These are phyloP conservation scores for Cathartes aura DNA, from an alignment of 2,113 vertebrate species.

Conservation along the genomic window DNA sequence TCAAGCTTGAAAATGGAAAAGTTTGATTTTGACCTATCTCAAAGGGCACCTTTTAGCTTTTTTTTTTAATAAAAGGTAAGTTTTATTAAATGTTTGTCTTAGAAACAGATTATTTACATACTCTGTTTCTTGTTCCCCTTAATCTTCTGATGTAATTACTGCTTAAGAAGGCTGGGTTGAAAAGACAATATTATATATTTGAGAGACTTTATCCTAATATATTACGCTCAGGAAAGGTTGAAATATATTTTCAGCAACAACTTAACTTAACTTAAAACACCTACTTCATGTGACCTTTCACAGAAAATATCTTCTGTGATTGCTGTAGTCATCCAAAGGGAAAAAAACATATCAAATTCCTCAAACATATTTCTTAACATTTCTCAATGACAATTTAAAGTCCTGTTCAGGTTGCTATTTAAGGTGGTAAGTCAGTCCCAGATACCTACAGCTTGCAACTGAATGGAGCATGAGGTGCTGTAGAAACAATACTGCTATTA, in stretches of 20 bases:
- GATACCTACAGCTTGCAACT: neutral
- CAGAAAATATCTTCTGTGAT: neutral
- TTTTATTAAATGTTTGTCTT: constrained; percentile 34
- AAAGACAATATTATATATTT: constrained; percentile 12
- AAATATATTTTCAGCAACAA: constrained; percentile 2
- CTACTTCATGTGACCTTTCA: neutral
- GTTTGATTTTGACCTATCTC: constrained; percentile 25
- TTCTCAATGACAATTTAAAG: neutral
- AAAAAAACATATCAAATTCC: neutral
- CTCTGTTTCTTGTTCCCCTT: neutral
- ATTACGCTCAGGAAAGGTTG: neutral
- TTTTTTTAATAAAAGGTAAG: neutral
- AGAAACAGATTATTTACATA: neutral
- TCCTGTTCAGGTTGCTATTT: neutral
- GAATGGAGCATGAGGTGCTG: neutral
- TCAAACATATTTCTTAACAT: neutral
- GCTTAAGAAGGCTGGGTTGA: neutral
- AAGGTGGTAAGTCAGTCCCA: neutral
- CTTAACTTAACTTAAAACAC: neutral
- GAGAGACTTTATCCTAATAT: neutral
- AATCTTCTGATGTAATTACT: constrained; percentile 12
- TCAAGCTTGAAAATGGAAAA: constrained; percentile 53
- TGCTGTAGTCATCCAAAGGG: neutral
- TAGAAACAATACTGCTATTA: neutral
- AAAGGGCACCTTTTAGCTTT: neutral